Evolutionary conservation across 1,140 invertebrate genomes (phyloP).

Genomic region (Zaprionus nigranus): DNA sequence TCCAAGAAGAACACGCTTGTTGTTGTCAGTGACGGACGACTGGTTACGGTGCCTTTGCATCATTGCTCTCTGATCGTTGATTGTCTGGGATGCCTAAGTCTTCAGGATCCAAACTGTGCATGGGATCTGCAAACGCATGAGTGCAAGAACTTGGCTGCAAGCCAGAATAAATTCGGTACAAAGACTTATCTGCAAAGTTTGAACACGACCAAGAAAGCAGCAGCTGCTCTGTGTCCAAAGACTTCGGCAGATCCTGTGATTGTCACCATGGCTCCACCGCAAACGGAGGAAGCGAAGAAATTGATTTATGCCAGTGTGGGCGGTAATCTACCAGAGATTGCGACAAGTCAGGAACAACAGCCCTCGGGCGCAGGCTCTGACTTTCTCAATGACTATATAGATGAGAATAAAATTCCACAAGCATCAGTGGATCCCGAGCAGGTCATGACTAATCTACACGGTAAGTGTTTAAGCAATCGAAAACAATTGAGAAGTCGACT

Average conservation of each 20-base stretch:
- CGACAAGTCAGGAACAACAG: slow-evolving; percentile 49
- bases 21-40: slow-evolving; percentile 94
- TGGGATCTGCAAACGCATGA: slow-evolving; percentile 93
- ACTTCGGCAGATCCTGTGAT: slow-evolving; percentile 59
- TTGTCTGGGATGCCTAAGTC: slow-evolving; percentile 93
- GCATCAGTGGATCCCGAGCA: slow-evolving; percentile 75
- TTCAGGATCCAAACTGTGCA: slow-evolving; percentile 99
- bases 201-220: slow-evolving; percentile 87
- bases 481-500: neutral
- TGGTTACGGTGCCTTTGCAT: slow-evolving; percentile 94
- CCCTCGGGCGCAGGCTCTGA: slow-evolving; percentile 59
- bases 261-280: slow-evolving; percentile 65
- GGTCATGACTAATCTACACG: slow-evolving; percentile 69
- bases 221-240: slow-evolving; percentile 81
- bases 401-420: slow-evolving; percentile 75
- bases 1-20: slow-evolving; percentile 91
- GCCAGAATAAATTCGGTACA: slow-evolving; percentile 87
- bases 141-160: slow-evolving; percentile 89
- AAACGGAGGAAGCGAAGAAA: slow-evolving; percentile 64
- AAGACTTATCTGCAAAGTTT: slow-evolving; percentile 91
- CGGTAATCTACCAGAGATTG: slow-evolving; percentile 25
- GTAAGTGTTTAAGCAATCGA: slow-evolving; percentile 39
- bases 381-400: slow-evolving; percentile 64
- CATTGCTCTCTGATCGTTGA: slow-evolving; percentile 88
- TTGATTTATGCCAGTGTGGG: slow-evolving; percentile 69